Evolutionary conservation across 2,113 vertebrate genomes (phyloP).

Genomic region (Sander vitreus): DNA sequence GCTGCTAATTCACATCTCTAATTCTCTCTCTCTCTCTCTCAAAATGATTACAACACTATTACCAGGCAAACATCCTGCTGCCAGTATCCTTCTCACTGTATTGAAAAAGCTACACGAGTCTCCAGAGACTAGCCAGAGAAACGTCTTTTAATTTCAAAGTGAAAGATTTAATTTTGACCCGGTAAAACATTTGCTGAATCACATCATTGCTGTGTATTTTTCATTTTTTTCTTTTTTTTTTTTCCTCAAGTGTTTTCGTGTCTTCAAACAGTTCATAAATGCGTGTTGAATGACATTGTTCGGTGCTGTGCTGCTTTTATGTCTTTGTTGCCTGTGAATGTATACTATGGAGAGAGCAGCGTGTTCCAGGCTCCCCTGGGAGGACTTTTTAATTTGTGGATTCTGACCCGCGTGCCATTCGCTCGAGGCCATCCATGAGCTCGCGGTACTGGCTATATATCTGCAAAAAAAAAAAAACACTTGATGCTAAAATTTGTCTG

Average conservation of each 20-base stretch:
- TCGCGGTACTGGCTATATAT: conserved; percentile 63
- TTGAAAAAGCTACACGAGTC: conserved; percentile 63
- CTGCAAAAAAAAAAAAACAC: conserved; percentile 74
- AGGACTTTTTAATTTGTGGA: conserved; percentile 81
- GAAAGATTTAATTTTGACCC: conserved; percentile 72
- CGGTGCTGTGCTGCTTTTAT: conserved; percentile 60
- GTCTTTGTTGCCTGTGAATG: conserved; percentile 73
- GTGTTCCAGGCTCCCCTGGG: conserved; percentile 66
- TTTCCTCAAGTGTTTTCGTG: conserved; percentile 12
- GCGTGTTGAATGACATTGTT: conserved; percentile 63
- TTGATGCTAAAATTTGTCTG: conserved; percentile 78
- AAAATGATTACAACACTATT: conserved; percentile 67
- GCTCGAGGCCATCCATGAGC: conserved; percentile 78
- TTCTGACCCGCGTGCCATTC: conserved; percentile 77
- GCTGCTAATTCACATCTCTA: conserved; percentile 70
- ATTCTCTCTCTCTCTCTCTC: conserved; percentile 29
- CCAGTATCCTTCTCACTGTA: conserved; percentile 65
- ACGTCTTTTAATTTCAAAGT: conserved; percentile 73
- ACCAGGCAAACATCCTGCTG: conserved; percentile 68
- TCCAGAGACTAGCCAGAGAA: conserved; percentile 70
- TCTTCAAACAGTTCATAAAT: conserved; percentile 58
- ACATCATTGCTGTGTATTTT: conserved; percentile 41
- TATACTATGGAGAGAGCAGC: conserved; percentile 57
- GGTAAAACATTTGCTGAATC: conserved; percentile 74
- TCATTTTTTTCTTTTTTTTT: conserved; percentile 36